Conservation (phyloP, 1,140 invertebrate genomes). For the Carposina sasakii region DNA sequence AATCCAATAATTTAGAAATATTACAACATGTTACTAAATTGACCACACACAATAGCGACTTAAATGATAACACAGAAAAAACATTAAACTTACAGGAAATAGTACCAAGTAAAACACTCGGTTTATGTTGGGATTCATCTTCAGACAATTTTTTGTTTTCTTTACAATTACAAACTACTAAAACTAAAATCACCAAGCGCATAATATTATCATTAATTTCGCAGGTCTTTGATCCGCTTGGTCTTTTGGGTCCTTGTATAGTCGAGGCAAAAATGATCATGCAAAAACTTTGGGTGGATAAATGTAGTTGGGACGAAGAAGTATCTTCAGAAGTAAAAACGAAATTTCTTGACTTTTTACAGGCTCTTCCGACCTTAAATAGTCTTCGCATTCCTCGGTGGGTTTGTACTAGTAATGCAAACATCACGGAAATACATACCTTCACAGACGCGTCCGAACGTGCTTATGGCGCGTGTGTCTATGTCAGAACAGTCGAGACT, state of each 20-base stretch:
- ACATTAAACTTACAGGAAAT: not conserved
- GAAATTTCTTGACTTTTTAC: not conserved
- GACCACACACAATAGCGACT: too few relatives aligned
- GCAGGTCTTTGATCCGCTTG: slow-evolving; percentile 36
- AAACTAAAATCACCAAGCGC: slow-evolving; percentile 28
- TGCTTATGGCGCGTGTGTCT: slow-evolving; percentile 34
- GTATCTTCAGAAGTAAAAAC: slow-evolving; percentile 1
- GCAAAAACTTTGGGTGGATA: slow-evolving; percentile 35
- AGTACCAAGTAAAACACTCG: not conserved
- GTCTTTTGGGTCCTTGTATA: slow-evolving; percentile 34
- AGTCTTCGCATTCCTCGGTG: slow-evolving; percentile 3
- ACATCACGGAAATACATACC: slow-evolving; percentile 24
- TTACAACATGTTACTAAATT: too few relatives aligned
- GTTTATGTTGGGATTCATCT: slow-evolving; percentile 2
- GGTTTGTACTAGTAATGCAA: not conserved
- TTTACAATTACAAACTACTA: slow-evolving; percentile 31
- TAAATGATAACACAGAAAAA: too few relatives aligned
- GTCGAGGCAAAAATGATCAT: slow-evolving; percentile 39
- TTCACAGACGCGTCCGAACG: slow-evolving; percentile 31
- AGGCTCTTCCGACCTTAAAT: not conserved
- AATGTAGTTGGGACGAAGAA: slow-evolving; percentile 41
- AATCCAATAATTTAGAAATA: too few relatives aligned
- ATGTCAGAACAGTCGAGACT: slow-evolving; percentile 22
- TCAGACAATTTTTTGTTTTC: slow-evolving; percentile 3
- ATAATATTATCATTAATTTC: slow-evolving; percentile 28